These are phyloP conservation scores for Beroe forskalii DNA, from an alignment of 37 sponge, comb jelly and placozoan genomes.

Conservation along the genomic window DNA sequence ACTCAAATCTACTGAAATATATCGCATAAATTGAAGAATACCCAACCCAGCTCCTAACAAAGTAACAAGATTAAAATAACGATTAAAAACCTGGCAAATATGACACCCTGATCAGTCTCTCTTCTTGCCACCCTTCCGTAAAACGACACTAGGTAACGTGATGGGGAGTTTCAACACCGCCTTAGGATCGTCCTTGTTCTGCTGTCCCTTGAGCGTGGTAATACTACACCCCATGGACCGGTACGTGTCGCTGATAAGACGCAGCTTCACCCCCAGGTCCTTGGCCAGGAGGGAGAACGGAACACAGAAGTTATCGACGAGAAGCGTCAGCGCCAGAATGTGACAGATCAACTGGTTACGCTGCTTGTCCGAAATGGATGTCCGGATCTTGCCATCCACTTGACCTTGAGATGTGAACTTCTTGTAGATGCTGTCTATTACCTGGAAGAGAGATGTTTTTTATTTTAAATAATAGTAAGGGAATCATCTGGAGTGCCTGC, in stretches of 20 bases:
- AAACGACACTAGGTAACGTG: neutral
- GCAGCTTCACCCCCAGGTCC: neutral
- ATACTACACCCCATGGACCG: conserved; percentile 33
- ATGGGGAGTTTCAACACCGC: neutral
- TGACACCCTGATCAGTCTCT: conserved; percentile 1
- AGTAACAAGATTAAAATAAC: too few relatives aligned
- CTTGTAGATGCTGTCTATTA: conserved; percentile 39
- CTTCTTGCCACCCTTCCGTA: conserved; percentile 60
- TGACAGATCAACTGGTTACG: neutral
- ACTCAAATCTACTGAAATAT: too few relatives aligned
- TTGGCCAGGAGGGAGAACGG: neutral
- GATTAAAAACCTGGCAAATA: too few relatives aligned
- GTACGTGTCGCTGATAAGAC: conserved; percentile 25
- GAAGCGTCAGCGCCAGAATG: conserved; percentile 24
- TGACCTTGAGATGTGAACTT: conserved; percentile 50
- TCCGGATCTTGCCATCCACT: conserved; percentile 20
- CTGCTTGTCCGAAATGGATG: conserved; percentile 44
- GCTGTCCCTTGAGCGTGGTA: neutral
- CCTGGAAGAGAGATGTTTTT: conserved; percentile 21
- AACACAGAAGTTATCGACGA: conserved; percentile 37
- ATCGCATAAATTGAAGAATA: too few relatives aligned
- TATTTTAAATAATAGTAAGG: too few relatives aligned
- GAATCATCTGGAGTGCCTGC: too few relatives aligned
- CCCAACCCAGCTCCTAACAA: too few relatives aligned
- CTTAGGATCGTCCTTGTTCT: neutral